Percentiles rank a stretch among this genome's conserved stretches.
Conservation (phyloP, 2,113 vertebrate species). For the Ptyas mucosa region DNA sequence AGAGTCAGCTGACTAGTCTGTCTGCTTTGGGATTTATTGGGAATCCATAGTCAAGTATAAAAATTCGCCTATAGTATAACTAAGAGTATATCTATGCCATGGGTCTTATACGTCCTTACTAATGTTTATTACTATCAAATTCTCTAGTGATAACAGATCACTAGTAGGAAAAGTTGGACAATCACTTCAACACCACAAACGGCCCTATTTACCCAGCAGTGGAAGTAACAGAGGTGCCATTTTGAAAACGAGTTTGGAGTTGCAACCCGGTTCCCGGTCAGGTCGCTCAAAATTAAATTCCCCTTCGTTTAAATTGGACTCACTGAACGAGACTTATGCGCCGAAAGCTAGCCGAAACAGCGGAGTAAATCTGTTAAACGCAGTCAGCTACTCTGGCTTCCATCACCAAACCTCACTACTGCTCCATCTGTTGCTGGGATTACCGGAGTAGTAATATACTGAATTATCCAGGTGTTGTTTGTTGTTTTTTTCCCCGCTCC, state of each 20-base stretch:
- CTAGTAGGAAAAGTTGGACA: not conserved
- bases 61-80: not conserved
- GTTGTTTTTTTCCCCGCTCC: not conserved
- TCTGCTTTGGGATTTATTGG: not conserved
- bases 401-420: not conserved
- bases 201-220: not conserved
- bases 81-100: not conserved
- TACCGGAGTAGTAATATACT: not conserved
- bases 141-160: not conserved
- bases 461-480: not conserved
- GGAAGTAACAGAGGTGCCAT: not conserved
- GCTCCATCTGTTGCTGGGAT: not conserved
- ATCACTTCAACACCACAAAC: not conserved
- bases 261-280: not conserved
- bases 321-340: not conserved
- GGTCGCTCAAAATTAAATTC: not conserved
- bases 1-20: not conserved
- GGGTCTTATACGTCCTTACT: not conserved
- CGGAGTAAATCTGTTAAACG: not conserved
- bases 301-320: not conserved
- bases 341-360: not conserved
- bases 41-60: not conserved
- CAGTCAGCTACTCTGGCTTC: not conserved
- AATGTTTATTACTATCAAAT: not conserved
- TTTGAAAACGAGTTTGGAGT: not conserved